Evolutionary conservation across 2,113 vertebrate genomes (phyloP), one percentile per base, ranked within the genome.

Genomic region (Neogobius melanostomus): DNA sequence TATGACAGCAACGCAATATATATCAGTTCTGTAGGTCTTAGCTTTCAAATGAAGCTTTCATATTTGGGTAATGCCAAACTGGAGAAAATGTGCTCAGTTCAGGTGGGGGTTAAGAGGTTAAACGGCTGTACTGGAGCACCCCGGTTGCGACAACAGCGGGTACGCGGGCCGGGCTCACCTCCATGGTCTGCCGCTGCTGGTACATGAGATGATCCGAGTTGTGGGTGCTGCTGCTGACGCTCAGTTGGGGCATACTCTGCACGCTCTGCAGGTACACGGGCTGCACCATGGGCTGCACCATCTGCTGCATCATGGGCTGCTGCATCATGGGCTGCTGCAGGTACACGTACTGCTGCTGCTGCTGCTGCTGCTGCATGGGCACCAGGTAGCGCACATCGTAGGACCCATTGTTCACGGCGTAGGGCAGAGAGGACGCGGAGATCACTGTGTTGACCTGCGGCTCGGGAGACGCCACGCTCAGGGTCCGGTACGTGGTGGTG

Each of bases 371-470:
- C 68, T 85, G 87, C 0, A 89, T 7, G 15, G 61, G 61, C 5
- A 64, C 77, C 83, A 89, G 79, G 83, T 89, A 89, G 7, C 85
- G 71, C 11, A 89, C 45, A 61, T 82, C 82, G 21, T 82, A 88
- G 8, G 68, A 69, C 43, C 85, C 85, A 78, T 28, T 28, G 28
- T 86, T 87, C 17, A 80, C 2, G 5, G 74, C n/a, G 49, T 73
- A 79, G 4, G 69, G 85, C 56, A 82, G 0, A 63, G 81, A 57
- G 3, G 87, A 82, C 59, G 44, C 0, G 1, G 79, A 44, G 54
- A 81, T 9, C 66, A 85, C 9, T 1, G 71, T 16, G 69, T 1
- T 48, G 53, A 60, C 7, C 62, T 46, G 1, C 14, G 83, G 80
- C 4, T 93, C 90, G 50, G 77, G 76, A 0, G 89, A 76, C 7